These are phyloP conservation scores for Coracopsis vasa DNA, from an alignment of 2,113 vertebrate genomes.

Conservation along the genomic window DNA sequence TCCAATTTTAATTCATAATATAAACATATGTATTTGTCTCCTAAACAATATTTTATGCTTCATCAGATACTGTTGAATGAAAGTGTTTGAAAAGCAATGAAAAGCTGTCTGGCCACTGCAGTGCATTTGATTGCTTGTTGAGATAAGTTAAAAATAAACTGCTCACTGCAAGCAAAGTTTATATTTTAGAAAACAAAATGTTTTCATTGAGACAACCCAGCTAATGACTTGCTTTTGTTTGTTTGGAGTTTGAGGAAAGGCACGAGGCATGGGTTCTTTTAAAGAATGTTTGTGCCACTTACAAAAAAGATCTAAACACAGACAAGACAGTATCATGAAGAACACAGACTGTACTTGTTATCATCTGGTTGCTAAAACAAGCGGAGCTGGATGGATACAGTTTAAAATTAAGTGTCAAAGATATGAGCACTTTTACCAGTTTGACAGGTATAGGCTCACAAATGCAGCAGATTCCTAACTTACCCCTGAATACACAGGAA, in stretches of 20 bases:
- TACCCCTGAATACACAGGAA: background rate
- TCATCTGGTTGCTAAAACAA: background rate
- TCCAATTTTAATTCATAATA: slow-evolving; percentile 58
- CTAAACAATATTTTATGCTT: slow-evolving; percentile 38
- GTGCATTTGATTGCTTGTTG: slow-evolving; percentile 31
- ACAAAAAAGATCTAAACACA: background rate
- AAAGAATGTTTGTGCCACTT: background rate
- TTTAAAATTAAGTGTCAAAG: background rate
- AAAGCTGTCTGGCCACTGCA: background rate
- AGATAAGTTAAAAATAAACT: slow-evolving; percentile 43
- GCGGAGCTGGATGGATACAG: background rate
- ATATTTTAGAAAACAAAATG: background rate
- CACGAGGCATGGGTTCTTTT: background rate
- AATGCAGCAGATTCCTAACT: background rate
- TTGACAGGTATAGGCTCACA: background rate
- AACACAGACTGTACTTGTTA: background rate
- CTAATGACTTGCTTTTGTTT: background rate
- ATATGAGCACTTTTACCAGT: background rate
- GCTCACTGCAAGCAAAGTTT: background rate
- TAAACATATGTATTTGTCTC: slow-evolving; percentile 30
- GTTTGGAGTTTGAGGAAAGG: background rate
- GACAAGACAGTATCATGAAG: background rate
- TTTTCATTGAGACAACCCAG: background rate
- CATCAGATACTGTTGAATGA: slow-evolving; percentile 18
- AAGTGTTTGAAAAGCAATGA: slow-evolving; percentile 42